Evolutionary conservation across 1,140 invertebrate species (phyloP).

Genomic region (Eumaeus atala): DNA sequence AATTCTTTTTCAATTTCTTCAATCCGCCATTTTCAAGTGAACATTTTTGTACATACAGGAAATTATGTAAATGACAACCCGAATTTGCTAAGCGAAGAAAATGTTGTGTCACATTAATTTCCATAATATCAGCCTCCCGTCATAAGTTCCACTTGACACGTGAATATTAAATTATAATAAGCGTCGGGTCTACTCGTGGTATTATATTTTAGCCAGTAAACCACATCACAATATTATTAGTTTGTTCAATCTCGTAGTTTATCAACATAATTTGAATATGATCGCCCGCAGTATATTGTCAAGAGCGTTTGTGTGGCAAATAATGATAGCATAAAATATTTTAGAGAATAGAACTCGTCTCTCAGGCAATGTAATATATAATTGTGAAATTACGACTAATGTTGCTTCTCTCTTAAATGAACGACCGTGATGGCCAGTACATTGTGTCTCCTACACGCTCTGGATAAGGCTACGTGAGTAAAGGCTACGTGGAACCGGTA

Average conservation of each 20-base stretch:
- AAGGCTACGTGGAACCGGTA: too few relatives aligned
- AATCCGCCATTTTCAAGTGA: neutral
- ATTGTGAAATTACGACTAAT: neutral
- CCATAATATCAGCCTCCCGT: slow-evolving; percentile 13
- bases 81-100: neutral
- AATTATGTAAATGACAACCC: slow-evolving; percentile 10
- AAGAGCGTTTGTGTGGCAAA: neutral
- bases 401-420: too few relatives aligned
- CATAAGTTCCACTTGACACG: slow-evolving; percentile 9
- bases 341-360: neutral
- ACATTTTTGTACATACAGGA: slow-evolving; percentile 5
- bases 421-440: too few relatives aligned
- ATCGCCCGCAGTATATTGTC: neutral
- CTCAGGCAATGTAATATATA: neutral
- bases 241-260: slow-evolving; percentile 3
- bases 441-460: neutral
- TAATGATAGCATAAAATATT: neutral
- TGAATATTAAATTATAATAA: slow-evolving; percentile 13
- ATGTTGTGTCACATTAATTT: slow-evolving; percentile 11
- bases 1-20: too few relatives aligned
- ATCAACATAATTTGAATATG: neutral
- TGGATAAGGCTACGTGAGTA: too few relatives aligned
- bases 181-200: neutral
- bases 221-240: neutral
- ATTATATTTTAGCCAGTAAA: slow-evolving; percentile 5